Evolutionary conservation across 2,888 invertebrate species (phyloP), one percentile per base, ranked within the genome.

Genomic region (Anarsia innoxiella): DNA sequence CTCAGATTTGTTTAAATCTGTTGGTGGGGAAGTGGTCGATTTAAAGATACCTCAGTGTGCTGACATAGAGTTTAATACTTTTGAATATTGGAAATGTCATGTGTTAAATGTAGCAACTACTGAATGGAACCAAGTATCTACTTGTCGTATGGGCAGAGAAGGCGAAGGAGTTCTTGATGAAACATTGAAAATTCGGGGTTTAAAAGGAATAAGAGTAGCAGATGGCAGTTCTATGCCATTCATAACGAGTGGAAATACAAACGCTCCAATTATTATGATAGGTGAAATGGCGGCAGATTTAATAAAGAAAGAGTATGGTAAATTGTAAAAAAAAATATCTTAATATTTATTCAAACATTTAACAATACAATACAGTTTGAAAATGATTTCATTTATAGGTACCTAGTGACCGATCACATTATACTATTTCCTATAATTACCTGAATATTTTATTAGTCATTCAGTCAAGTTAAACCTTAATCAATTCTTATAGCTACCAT

Each of bases 11-110:
- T 76, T 56, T 37, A 65, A 48, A 31, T 50, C 61, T 23, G 66
- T 66, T 2, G 46, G 51, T 3, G 72, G 66, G 1, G 49, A 50
- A 23, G 29, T 77, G 3, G 59, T 59, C 0, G 57, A 51, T 33
- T 36, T 73, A 23, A 50, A 62, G 2, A 74, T 90, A 1, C 79
- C 84, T 0, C 86, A 79, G 0, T 91, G 91, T 53, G 69, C 76
- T 3, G 52, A 70, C 1, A 51, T 76, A 4, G 44, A 53, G 1
- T 87, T 86, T 56, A 87, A 76, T 11, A 76, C 86, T 0, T 87
- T 90, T 56, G 68, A 68, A 0, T 92, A 91, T 51, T 90, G 90
- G 88, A 75, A 76, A 30, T 92, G 92, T 52, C 86, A 88, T 50
- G 78, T 86, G 0, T 75, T 83, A 25, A 85, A 86, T 41, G 68